These are phyloP conservation scores for Agapetus fuscipes DNA, from an alignment of 2,888 invertebrate genomes.

Conservation along the genomic window DNA sequence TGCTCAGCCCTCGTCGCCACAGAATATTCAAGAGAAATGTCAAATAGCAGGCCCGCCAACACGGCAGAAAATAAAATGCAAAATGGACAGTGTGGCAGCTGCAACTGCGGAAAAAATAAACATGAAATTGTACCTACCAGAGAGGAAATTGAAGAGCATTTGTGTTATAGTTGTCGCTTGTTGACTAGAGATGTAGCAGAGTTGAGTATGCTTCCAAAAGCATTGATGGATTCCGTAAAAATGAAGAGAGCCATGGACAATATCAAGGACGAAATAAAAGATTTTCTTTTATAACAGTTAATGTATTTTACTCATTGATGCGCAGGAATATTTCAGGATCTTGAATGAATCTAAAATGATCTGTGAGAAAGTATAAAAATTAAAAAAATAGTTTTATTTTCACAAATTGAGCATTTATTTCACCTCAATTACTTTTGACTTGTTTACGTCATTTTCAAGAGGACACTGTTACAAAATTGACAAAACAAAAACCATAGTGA, in stretches of 20 bases:
- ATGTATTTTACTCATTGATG: no score
- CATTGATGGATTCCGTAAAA: conserved; percentile 23
- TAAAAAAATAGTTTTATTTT: no score
- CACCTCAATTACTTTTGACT: no score
- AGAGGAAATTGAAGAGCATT: conserved; percentile 24
- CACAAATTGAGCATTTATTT: no score
- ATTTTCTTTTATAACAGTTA: conserved; percentile 29
- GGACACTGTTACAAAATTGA: no score
- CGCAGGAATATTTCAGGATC: no score
- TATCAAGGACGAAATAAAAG: conserved; percentile 28
- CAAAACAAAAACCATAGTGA: no score
- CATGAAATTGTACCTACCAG: conserved; percentile 12
- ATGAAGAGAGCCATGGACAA: conserved; percentile 23
- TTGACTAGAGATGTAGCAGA: conserved; percentile 28
- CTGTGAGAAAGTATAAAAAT: no score
- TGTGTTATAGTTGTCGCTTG: conserved; percentile 34
- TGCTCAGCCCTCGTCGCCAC: conserved; percentile 52
- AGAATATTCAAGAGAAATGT: conserved; percentile 45
- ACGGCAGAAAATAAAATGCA: no score
- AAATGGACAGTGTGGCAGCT: conserved; percentile 12
- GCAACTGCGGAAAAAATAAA: conserved; percentile 15
- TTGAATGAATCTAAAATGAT: no score
- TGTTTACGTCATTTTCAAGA: no score
- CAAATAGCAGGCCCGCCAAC: conserved; percentile 19
- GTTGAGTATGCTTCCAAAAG: conserved; percentile 23